Evolutionary conservation across 1,140 invertebrate genomes (phyloP).

Genomic region (Penaeus japonicus): DNA sequence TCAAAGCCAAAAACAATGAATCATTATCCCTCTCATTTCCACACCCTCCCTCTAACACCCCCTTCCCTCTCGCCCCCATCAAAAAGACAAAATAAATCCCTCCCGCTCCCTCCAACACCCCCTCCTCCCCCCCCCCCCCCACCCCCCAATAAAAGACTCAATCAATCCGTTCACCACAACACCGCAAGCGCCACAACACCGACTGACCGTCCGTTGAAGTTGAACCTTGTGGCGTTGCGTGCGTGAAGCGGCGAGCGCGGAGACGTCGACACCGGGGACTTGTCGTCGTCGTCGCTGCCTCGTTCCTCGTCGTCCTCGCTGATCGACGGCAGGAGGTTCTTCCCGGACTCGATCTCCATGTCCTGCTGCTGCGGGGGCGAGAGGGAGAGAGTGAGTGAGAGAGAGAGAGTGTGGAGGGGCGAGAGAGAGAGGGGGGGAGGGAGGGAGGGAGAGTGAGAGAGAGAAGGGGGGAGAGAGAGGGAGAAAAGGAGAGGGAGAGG

Average conservation of each 20-base stretch:
- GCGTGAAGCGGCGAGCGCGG: slow-evolving; percentile 54
- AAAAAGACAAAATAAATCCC: too few relatives aligned
- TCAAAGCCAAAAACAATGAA: too few relatives aligned
- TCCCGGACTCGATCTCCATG: slow-evolving; percentile 73
- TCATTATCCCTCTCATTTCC: too few relatives aligned
- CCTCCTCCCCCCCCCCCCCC: neutral
- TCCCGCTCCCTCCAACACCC: too few relatives aligned
- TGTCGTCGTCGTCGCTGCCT: slow-evolving; percentile 74
- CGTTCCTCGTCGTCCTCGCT: slow-evolving; percentile 90
- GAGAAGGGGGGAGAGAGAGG: too few relatives aligned
- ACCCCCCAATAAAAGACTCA: too few relatives aligned
- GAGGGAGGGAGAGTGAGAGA: too few relatives aligned
- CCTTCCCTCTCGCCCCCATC: neutral
- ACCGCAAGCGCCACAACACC: slow-evolving; percentile 36
- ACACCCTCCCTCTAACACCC: too few relatives aligned
- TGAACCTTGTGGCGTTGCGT: slow-evolving; percentile 55
- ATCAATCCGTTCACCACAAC: neutral
- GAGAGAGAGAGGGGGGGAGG: too few relatives aligned
- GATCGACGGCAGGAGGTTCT: slow-evolving; percentile 77
- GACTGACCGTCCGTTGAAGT: slow-evolving; percentile 55
- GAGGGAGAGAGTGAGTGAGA: neutral
- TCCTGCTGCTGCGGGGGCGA: slow-evolving; percentile 67
- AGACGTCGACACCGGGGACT: slow-evolving; percentile 60
- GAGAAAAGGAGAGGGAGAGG: too few relatives aligned
- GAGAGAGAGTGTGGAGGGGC: neutral